These are phyloP conservation scores for Cosmia pyralina DNA, from an alignment of 2,888 invertebrate species.

Conservation along the genomic window DNA sequence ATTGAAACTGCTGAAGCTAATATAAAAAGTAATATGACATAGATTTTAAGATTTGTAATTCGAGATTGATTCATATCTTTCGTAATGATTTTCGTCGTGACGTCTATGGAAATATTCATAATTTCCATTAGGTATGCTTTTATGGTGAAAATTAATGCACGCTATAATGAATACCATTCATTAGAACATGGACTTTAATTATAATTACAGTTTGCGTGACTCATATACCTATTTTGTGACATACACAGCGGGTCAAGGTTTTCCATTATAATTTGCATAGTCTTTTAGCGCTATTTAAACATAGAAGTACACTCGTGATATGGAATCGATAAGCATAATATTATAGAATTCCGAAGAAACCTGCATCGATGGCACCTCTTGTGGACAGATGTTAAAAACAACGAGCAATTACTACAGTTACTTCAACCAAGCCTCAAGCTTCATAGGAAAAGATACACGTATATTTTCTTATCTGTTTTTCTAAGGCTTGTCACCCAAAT, in stretches of 20 bases:
- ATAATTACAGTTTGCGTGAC: constrained; percentile 72
- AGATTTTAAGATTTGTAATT: neutral
- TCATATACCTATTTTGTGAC: constrained; percentile 61
- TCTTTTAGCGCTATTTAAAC: constrained; percentile 15
- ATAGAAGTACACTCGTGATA: constrained; percentile 2
- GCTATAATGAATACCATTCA: constrained; percentile 58
- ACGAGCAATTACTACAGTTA: constrained; percentile 44
- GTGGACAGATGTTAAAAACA: constrained; percentile 24
- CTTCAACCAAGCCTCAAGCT: constrained; percentile 7
- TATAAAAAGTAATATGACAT: neutral
- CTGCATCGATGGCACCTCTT: constrained; percentile 9
- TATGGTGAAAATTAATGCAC: constrained; percentile 50
- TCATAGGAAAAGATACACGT: constrained; percentile 22
- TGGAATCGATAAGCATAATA: constrained; percentile 2
- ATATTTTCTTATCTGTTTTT: constrained; percentile 23
- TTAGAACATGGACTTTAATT: constrained; percentile 65
- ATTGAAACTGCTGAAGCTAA: neutral
- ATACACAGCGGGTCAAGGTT: constrained; percentile 66
- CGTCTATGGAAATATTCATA: constrained; percentile 14
- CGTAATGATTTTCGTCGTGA: constrained; percentile 4
- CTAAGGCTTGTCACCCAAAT: constrained; percentile 37
- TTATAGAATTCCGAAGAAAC: constrained; percentile 10
- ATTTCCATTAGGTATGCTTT: constrained; percentile 42
- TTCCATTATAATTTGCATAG: constrained; percentile 45
- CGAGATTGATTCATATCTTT: constrained; percentile 8